Conservation (phyloP, 2,888 invertebrate species). For the Diadromus collaris region DNA sequence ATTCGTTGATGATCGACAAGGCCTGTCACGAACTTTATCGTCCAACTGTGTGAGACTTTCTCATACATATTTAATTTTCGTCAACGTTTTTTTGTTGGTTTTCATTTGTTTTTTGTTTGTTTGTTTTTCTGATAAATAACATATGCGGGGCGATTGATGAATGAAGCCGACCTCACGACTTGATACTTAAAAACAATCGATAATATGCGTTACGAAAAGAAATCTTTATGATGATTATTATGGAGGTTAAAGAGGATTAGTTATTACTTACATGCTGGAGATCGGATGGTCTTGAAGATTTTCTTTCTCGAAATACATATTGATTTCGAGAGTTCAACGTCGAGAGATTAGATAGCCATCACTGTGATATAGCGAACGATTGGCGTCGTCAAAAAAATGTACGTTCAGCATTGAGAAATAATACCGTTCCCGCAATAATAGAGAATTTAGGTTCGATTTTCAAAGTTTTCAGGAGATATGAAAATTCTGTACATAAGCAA, state of each 20-base stretch:
- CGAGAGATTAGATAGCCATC: constrained; percentile 48
- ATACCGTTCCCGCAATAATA: constrained; percentile 58
- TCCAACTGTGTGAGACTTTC: background rate
- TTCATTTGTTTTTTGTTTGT: background rate
- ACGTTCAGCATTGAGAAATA: constrained; percentile 24
- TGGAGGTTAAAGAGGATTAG: constrained; percentile 29
- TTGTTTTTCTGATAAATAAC: constrained; percentile 6
- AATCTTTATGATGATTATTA: constrained; percentile 7
- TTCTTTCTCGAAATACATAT: constrained; percentile 71
- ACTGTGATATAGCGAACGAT: constrained; percentile 41
- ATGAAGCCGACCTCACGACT: constrained; percentile 19
- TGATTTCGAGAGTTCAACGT: constrained; percentile 47
- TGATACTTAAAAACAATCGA: constrained; percentile 50
- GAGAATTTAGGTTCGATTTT: constrained; percentile 46
- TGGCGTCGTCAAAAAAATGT: constrained; percentile 28
- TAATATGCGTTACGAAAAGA: constrained; percentile 36
- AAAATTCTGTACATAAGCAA: background rate
- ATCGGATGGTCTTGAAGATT: constrained; percentile 67
- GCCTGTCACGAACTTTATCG: background rate
- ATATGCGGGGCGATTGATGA: constrained; percentile 8
- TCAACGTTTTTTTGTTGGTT: background rate
- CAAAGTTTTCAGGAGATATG: constrained; percentile 26
- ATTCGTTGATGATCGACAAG: background rate
- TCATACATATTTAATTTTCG: constrained; percentile 2
- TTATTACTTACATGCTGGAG: constrained; percentile 70